Evolutionary conservation across 2,888 invertebrate genomes (phyloP).

Genomic region (Calliphora vomitoria): DNA sequence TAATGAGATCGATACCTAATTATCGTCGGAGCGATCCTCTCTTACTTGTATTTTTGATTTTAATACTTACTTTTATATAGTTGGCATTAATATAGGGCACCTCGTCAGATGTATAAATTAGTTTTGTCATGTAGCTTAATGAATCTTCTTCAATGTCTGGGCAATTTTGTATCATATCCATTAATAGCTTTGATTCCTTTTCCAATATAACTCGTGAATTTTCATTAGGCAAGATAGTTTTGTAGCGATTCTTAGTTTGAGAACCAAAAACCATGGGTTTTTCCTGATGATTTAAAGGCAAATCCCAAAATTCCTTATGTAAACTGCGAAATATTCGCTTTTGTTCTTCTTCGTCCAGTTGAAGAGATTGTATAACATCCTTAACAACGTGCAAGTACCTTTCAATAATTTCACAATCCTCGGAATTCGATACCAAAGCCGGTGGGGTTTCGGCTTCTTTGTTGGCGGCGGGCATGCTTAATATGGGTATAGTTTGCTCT

Average conservation of each 20-base stretch:
- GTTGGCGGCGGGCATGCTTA: slow-evolving; percentile 65
- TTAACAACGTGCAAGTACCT: slow-evolving; percentile 78
- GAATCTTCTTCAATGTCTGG: slow-evolving; percentile 49
- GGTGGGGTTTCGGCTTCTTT: slow-evolving; percentile 78
- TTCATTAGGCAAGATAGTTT: slow-evolving; percentile 95
- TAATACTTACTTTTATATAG: slow-evolving; percentile 91
- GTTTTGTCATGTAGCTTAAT: slow-evolving; percentile 76
- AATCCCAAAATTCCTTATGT: slow-evolving; percentile 97
- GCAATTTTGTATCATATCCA: slow-evolving; percentile 71
- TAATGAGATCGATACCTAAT: too few relatives aligned
- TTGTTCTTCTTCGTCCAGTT: slow-evolving; percentile 87
- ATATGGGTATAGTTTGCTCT: slow-evolving; percentile 70
- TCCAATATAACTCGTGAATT: slow-evolving; percentile 91
- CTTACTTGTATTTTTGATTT: background rate
- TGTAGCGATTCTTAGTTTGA: slow-evolving; percentile 95
- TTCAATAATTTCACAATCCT: slow-evolving; percentile 80
- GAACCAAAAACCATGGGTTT: slow-evolving; percentile 95
- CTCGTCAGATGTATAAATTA: slow-evolving; percentile 85
- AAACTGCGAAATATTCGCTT: slow-evolving; percentile 88
- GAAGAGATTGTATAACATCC: slow-evolving; percentile 75
- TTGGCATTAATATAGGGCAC: slow-evolving; percentile 96
- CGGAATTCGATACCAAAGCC: slow-evolving; percentile 78
- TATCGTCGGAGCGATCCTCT: too few relatives aligned
- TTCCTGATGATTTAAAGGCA: slow-evolving; percentile 96
- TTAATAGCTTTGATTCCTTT: slow-evolving; percentile 78